These are phyloP conservation scores for Pseudochaenichthys georgianus DNA, from an alignment of 2,797 vertebrate species.

Conservation along the genomic window DNA sequence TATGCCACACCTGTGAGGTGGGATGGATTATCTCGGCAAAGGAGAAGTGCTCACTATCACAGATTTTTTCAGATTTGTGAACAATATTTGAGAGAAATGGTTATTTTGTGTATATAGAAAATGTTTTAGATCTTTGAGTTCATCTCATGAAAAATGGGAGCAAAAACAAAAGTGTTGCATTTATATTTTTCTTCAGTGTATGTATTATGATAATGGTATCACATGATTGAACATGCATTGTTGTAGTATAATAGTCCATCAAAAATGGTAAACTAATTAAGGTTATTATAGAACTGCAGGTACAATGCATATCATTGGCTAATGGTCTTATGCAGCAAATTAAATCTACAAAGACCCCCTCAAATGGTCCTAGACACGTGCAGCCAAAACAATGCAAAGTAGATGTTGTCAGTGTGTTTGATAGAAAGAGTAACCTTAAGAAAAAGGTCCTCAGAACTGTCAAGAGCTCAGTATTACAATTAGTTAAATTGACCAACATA, in stretches of 20 bases:
- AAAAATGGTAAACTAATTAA: constrained; percentile 21
- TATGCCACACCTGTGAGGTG: too few relatives aligned
- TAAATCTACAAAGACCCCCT: background rate
- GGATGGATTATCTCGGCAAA: too few relatives aligned
- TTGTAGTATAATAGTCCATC: constrained; percentile 4
- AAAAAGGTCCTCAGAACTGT: background rate
- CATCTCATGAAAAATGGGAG: too few relatives aligned
- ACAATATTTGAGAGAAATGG: too few relatives aligned
- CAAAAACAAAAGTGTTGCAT: too few relatives aligned
- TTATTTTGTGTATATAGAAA: too few relatives aligned
- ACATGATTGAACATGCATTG: constrained; percentile 13
- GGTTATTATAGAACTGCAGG: constrained; percentile 13
- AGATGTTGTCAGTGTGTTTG: background rate
- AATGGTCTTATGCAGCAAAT: constrained; percentile 14
- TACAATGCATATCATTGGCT: constrained; percentile 16
- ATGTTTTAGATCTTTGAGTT: too few relatives aligned
- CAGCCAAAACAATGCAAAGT: background rate
- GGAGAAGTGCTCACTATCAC: too few relatives aligned
- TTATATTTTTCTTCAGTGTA: too few relatives aligned
- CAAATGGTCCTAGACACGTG: background rate
- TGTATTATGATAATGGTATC: constrained; percentile 6
- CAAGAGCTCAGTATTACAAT: background rate
- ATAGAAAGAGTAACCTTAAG: background rate
- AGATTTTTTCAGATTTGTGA: too few relatives aligned
- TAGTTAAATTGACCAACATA: background rate